Base-by-base conservation (phyloP, 2,888 invertebrate genomes). In the Iphiclides podalirius region DNA sequence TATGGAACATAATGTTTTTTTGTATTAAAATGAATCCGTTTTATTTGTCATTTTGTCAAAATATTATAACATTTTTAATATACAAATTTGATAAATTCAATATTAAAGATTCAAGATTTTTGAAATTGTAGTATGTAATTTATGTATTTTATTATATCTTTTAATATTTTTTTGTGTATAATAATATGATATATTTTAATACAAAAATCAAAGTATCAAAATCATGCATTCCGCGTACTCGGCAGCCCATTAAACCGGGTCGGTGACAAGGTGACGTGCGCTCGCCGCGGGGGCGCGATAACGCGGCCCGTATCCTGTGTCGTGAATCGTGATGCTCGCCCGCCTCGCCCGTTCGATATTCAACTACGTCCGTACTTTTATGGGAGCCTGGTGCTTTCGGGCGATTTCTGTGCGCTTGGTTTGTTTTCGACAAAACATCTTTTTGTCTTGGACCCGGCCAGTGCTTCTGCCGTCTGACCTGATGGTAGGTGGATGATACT, bases 211-310 rank as follows among this genome's bases (percentile, higher is more conserved):
- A 72, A 82, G 73, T 66, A 78, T 78, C 82, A 83, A 82, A 70
- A 64, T 56, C 55, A 45, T 52, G 58, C 61, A 59, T 67, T 57
- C 74, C 69, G 60, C 57, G 74, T 79, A 79, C 66, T 69, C 76
- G 63, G 77, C 78, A 75, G 78, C 77, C 80, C 84, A 85, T 86
- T 85, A 86, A 80, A 81, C 71, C 74, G 81, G 79, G 75, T 80
- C 83, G 82, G 85, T 84, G 85, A 85, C 85, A 83, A 84, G 85
- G 82, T 81, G 85, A 82, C 82, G 82, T 69, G 68, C 64, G 65
- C 73, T 71, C 71, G 70, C 72, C 72, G 75, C 75, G 72, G 73
- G 72, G 74, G 79, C 73, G 79, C 79, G 80, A 81, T 79, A 79
- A 76, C 75, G 77, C 70, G 74, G 75, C 78, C 74, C 78, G 80